phyloP scores from a whole-genome alignment of 2,888 invertebrate species.

The Cerastis leucographa region DNA sequence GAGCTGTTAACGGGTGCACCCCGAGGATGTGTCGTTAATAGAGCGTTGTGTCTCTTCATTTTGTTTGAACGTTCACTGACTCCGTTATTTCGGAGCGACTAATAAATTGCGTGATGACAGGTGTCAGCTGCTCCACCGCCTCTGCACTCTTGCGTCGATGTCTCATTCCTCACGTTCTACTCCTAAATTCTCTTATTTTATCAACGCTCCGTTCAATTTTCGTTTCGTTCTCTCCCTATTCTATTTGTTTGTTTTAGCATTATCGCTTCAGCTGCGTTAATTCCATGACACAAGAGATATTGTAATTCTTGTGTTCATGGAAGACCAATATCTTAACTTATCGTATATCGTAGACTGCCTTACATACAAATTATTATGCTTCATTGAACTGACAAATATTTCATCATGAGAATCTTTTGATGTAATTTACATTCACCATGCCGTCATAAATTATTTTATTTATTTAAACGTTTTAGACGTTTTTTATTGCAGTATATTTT shows the following conservation, averaged over 20 bases:
- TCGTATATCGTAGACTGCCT: constrained; percentile 14
- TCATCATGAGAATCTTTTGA: constrained; percentile 30
- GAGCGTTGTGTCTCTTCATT: constrained; percentile 88
- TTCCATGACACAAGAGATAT: constrained; percentile 69
- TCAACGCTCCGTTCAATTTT: constrained; percentile 90
- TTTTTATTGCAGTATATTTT: constrained; percentile 48
- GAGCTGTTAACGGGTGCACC: constrained; percentile 81
- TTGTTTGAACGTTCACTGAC: constrained; percentile 89
- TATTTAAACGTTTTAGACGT: constrained; percentile 43
- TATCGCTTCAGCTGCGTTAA: constrained; percentile 79
- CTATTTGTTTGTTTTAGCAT: constrained; percentile 85
- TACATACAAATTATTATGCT: constrained; percentile 32
- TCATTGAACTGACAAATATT: constrained; percentile 48
- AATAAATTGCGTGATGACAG: constrained; percentile 91
- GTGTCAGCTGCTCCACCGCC: constrained; percentile 90
- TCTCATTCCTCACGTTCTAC: constrained; percentile 90
- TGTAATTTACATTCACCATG: constrained; percentile 36
- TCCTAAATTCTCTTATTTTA: constrained; percentile 90
- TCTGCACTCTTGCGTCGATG: constrained; percentile 91
- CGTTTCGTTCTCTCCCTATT: constrained; percentile 85
- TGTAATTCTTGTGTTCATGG: constrained; percentile 47
- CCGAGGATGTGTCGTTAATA: constrained; percentile 88
- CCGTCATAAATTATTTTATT: constrained; percentile 50
- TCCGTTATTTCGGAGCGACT: constrained; percentile 90
- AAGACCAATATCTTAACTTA: constrained; percentile 35